Evolutionary conservation across 2,113 vertebrate genomes (phyloP).

Genomic region (Canis aureus): DNA sequence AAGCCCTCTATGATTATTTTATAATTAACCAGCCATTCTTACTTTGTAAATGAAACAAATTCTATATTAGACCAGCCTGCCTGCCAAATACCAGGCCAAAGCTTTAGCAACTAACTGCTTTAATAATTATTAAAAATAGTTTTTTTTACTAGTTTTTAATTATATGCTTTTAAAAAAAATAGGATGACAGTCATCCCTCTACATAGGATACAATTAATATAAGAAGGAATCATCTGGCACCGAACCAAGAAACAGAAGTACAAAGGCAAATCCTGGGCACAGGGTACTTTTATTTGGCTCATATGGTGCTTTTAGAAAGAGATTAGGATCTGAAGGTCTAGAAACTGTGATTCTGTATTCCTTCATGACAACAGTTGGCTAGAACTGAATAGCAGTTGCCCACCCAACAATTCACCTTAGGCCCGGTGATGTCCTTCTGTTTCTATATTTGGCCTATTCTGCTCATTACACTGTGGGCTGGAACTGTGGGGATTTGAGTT

Average conservation of each 20-base stretch:
- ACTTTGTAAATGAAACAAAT: conserved; percentile 1
- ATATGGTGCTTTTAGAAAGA: neutral
- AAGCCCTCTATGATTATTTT: neutral
- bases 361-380: neutral
- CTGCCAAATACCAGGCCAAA: neutral
- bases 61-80: neutral
- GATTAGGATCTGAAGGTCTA: neutral
- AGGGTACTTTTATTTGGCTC: neutral
- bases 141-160: neutral
- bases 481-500: neutral
- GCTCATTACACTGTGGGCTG: neutral
- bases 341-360: neutral
- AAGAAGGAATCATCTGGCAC: neutral
- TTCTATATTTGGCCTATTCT: neutral
- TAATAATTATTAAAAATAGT: neutral
- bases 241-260: neutral
- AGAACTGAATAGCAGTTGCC: neutral
- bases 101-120: neutral
- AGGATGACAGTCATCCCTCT: neutral
- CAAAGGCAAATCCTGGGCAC: neutral
- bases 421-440: neutral
- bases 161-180: conserved; percentile 10
- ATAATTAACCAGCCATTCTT: neutral
- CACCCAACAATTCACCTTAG: neutral
- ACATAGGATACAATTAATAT: neutral